Evolutionary conservation across 2,888 invertebrate genomes (phyloP).

Genomic region (Patella ulyssiponensis): DNA sequence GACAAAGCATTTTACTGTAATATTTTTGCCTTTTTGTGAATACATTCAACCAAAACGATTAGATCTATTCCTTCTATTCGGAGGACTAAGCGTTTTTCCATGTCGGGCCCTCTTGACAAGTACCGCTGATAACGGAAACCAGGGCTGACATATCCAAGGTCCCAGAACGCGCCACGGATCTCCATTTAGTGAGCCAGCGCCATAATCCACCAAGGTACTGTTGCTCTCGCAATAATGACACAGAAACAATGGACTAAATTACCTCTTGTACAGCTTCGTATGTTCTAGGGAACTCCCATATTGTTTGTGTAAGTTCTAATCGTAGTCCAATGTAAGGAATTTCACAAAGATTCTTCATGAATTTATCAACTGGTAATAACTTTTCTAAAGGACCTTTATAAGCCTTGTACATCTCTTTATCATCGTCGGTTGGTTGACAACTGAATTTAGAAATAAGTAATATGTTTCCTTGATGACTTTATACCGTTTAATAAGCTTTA

Average conservation of each 20-base stretch:
- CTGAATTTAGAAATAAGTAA: conserved; percentile 17
- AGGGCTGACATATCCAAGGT: neutral
- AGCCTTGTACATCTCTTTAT: conserved; percentile 57
- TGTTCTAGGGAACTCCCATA: conserved; percentile 58
- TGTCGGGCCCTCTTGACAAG: too few relatives aligned
- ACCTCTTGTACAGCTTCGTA: conserved; percentile 43
- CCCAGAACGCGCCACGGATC: neutral
- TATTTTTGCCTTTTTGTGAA: too few relatives aligned
- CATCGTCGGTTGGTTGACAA: conserved; percentile 57
- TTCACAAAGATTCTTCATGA: conserved; percentile 58
- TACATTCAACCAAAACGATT: too few relatives aligned
- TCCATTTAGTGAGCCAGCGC: too few relatives aligned
- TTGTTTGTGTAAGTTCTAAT: conserved; percentile 52
- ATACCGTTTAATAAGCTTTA: too few relatives aligned
- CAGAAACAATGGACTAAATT: neutral
- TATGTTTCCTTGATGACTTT: too few relatives aligned
- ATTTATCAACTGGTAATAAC: conserved; percentile 53
- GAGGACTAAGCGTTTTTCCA: too few relatives aligned
- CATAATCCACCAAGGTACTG: too few relatives aligned
- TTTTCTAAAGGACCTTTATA: conserved; percentile 46
- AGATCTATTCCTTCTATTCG: too few relatives aligned
- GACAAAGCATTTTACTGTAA: too few relatives aligned
- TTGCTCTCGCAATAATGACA: neutral
- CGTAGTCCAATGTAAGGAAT: conserved; percentile 52
- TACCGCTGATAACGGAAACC: too few relatives aligned